Conservation (phyloP, 2,888 invertebrate species). For the Folsomia manolachei region DNA sequence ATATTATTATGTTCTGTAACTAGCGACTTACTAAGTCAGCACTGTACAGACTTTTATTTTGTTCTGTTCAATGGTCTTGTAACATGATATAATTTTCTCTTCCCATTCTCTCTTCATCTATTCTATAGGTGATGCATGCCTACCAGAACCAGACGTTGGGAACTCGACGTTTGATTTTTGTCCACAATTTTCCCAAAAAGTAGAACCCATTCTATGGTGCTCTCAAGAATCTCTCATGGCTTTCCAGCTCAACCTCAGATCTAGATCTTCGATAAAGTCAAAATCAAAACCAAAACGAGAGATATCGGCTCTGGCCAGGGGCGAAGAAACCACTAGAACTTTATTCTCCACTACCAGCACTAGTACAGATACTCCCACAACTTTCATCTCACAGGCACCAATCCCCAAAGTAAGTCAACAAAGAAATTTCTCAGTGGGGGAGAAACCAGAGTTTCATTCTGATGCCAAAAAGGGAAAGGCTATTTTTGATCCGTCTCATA, state of each 20-base stretch:
- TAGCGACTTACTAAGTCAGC: no score
- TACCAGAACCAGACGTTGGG: constrained; percentile 48
- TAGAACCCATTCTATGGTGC: constrained; percentile 51
- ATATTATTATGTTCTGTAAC: not conserved
- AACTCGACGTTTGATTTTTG: constrained; percentile 49
- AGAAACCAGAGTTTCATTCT: not conserved
- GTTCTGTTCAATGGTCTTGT: not conserved
- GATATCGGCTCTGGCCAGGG: not conserved
- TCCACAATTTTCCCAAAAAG: constrained; percentile 47
- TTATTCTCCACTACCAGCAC: constrained; percentile 15
- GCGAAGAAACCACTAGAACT: not conserved
- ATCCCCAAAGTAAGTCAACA: constrained; percentile 12
- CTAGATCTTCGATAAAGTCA: not conserved
- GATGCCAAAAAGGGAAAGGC: not conserved
- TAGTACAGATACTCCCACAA: no score
- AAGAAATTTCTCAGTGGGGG: not conserved
- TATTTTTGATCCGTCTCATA: not conserved
- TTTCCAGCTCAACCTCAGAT: constrained; percentile 36
- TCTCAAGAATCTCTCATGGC: constrained; percentile 48
- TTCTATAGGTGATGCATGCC: constrained; percentile 50
- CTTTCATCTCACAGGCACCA: constrained; percentile 15
- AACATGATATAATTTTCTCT: not conserved
- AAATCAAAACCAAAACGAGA: not conserved
- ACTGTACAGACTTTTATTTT: not conserved
- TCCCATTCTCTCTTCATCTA: no score